These are phyloP conservation scores for Bryconaethiops microstoma DNA, from an alignment of 2,797 vertebrate species.

Conservation along the genomic window DNA sequence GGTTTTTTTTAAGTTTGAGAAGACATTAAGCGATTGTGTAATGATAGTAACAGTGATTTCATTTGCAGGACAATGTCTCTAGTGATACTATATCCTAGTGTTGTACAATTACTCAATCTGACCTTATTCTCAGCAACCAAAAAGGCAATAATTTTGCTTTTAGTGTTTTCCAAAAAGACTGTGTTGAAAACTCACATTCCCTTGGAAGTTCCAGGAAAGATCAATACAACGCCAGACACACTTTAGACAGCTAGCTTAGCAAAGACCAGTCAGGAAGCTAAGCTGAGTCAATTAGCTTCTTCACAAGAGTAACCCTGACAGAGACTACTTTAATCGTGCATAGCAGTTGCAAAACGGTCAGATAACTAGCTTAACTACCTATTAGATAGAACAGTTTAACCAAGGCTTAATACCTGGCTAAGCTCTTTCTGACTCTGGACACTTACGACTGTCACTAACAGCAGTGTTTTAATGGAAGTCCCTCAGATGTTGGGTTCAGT, in stretches of 20 bases:
- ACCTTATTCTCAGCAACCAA: too few relatives aligned
- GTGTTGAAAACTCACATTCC: too few relatives aligned
- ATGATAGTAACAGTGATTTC: too few relatives aligned
- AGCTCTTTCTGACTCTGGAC: neutral
- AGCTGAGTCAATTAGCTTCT: neutral
- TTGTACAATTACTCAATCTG: too few relatives aligned
- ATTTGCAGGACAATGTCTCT: too few relatives aligned
- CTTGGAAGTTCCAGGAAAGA: too few relatives aligned
- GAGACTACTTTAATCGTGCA: neutral
- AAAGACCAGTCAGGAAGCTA: neutral
- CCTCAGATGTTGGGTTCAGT: neutral
- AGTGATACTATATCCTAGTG: too few relatives aligned
- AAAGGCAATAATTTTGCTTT: too few relatives aligned
- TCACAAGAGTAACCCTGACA: neutral
- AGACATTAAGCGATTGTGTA: too few relatives aligned
- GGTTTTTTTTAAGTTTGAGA: too few relatives aligned
- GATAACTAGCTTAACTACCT: neutral
- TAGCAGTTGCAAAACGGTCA: neutral
- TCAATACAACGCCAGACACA: neutral
- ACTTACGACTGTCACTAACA: too few relatives aligned
- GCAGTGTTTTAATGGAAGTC: neutral
- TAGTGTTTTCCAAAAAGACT: too few relatives aligned
- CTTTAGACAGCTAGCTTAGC: neutral
- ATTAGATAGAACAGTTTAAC: neutral
- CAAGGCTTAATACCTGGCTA: neutral